phyloP scores from a whole-genome alignment of 2,797 vertebrate species.

The Tarsius wallacei region DNA sequence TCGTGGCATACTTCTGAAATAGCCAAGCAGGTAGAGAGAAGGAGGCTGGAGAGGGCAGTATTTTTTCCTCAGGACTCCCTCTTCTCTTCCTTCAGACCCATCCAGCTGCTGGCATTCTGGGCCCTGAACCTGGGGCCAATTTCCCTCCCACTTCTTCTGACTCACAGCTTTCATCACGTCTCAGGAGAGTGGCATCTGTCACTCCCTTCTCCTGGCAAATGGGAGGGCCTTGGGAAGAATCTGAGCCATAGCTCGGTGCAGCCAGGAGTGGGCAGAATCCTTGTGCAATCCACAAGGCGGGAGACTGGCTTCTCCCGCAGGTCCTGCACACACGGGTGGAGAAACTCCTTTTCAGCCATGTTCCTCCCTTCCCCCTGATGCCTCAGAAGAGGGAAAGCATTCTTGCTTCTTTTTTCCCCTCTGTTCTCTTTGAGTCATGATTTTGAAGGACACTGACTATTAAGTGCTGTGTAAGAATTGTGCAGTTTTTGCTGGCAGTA shows the following conservation, averaged over 20 bases:
- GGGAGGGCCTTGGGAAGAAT: constrained; percentile 13
- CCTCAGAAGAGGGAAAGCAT: not conserved
- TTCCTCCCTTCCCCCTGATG: not conserved
- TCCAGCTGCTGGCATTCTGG: not conserved
- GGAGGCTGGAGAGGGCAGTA: not conserved
- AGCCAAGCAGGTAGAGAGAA: not conserved
- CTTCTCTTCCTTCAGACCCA: not conserved
- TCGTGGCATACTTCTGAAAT: not conserved
- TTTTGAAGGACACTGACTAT: not conserved
- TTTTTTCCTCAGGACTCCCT: not conserved
- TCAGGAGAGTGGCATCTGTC: constrained; percentile 31
- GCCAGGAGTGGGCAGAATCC: not conserved
- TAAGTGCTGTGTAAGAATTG: not conserved
- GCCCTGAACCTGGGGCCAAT: not conserved
- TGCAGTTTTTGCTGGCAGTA: rapidly evolving
- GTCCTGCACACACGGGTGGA: not conserved
- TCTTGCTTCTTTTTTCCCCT: not conserved
- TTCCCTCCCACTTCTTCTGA: constrained; percentile 72
- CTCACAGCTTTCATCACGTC: constrained; percentile 67
- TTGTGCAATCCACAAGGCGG: not conserved
- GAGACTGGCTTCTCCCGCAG: not conserved
- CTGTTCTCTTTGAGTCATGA: not conserved
- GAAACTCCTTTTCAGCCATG: not conserved
- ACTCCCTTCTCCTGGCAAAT: not conserved
- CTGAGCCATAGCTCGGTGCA: not conserved